Conservation (phyloP, 2,113 vertebrate species). For the Gallinago jamesoni region DNA sequence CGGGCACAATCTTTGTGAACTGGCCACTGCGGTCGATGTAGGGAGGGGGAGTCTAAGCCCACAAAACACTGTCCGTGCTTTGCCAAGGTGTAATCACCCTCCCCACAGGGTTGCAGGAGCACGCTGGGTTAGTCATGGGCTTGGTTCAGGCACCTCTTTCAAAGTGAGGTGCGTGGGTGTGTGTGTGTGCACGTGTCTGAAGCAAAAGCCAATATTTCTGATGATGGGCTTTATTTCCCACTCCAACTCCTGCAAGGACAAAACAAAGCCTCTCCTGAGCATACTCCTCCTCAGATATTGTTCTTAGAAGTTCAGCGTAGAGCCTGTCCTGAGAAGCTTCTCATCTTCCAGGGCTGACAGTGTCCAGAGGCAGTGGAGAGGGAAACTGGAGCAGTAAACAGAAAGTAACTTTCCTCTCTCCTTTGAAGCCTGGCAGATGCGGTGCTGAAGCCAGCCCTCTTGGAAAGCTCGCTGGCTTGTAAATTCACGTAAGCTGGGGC, state of each 20-base stretch:
- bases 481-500: background rate
- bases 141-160: background rate
- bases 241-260: background rate
- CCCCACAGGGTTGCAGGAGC: background rate
- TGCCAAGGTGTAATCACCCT: background rate
- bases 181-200: background rate
- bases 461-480: background rate
- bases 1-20: background rate
- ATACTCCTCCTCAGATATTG: background rate
- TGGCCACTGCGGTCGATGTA: background rate
- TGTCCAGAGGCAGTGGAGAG: background rate
- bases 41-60: background rate
- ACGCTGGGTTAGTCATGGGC: background rate
- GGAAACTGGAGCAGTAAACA: background rate
- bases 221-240: background rate
- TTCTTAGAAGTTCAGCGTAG: background rate
- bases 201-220: background rate
- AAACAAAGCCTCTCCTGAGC: fast-evolving
- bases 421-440: background rate
- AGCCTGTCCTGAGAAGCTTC: background rate
- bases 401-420: background rate
- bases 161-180: background rate
- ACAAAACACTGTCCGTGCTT: background rate
- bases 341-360: background rate
- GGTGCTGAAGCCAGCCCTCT: background rate